phyloP scores from a whole-genome alignment of 1,140 invertebrate genomes.

The Delia radicum region DNA sequence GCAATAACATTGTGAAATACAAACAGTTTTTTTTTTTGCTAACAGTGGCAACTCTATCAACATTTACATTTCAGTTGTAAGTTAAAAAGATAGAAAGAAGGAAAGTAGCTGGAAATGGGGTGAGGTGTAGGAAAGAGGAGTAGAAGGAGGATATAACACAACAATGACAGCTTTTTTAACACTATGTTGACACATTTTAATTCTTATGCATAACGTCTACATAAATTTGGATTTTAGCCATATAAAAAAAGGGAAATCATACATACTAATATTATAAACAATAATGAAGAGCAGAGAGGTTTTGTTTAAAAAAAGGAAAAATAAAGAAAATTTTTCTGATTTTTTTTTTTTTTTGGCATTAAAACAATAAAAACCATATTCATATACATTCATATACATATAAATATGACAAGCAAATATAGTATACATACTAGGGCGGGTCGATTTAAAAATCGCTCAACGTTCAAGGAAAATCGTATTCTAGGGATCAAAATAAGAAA shows the following conservation, averaged over 20 bases:
- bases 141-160: not conserved
- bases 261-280: too few species aligned
- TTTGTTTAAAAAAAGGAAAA: not conserved
- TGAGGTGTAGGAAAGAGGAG: not conserved
- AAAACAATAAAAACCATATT: constrained; percentile 1
- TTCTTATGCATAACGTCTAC: not conserved
- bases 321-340: not conserved
- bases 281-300: too few species aligned
- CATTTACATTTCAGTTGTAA: constrained; percentile 5
- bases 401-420: too few species aligned
- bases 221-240: not conserved
- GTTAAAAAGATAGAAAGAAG: not conserved
- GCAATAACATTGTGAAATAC: not conserved
- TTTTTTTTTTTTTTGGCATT: not conserved
- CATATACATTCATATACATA: not conserved
- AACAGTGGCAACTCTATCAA: not conserved
- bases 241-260: too few species aligned
- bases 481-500: too few species aligned
- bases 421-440: too few species aligned
- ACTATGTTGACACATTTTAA: not conserved
- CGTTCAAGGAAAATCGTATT: too few species aligned
- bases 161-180: not conserved
- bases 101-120: not conserved
- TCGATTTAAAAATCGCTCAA: too few species aligned
- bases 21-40: not conserved